Evolutionary conservation across 2,113 vertebrate genomes (phyloP), one percentile per base, ranked within the genome.

Genomic region (Rhabdomys dilectus): DNA sequence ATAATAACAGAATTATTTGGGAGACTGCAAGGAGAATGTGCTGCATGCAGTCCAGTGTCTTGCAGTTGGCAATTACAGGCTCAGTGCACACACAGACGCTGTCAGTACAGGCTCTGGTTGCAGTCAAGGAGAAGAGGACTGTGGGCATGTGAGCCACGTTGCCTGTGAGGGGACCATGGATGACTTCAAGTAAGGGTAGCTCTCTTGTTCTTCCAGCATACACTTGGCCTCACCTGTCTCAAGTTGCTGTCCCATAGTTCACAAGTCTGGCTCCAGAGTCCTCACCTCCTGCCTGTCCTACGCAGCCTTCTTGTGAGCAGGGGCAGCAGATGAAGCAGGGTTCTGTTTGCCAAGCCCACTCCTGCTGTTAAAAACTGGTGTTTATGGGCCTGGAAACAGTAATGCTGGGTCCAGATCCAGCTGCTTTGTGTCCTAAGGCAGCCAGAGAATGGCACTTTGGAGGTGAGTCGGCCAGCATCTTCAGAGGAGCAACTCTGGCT

Each of bases 41-140:
- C 29, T 1, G 26, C 19, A 66, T 56, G 53, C 15, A 29, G 68
- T 3, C 11, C 13, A 22, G 39, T 34, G 29, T 53, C 81, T 56
- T 10, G 29, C n/a, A 34, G 7, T 62, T 0, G 87, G 62, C 87
- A 90, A 80, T 85, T 7, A 34, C 39, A 24, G 91, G 91, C 75
- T 84, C 11, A 2, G 7, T 45, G 24, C n/a, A 34, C 4, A 9
- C 13, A 4, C 3, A 0, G 0, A 31, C 34, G 21, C 58, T 36
- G 58, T 78, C 56, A 4, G 10, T n/a, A 4, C 8, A 13, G 60
- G 53, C 89, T 13, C 36, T 68, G 4, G 7, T 4, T 42, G 10
- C 60, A 34, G 53, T 45, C 5, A 1, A 45, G 64, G 62, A 73
- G n/a, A 24, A 31, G 16, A 58, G 16, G 22, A 13, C 24, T 36